Percentiles rank a stretch among this genome's conserved stretches.
phyloP scores from a whole-genome alignment of 1,140 invertebrate species.

The Sycophila sp. region DNA sequence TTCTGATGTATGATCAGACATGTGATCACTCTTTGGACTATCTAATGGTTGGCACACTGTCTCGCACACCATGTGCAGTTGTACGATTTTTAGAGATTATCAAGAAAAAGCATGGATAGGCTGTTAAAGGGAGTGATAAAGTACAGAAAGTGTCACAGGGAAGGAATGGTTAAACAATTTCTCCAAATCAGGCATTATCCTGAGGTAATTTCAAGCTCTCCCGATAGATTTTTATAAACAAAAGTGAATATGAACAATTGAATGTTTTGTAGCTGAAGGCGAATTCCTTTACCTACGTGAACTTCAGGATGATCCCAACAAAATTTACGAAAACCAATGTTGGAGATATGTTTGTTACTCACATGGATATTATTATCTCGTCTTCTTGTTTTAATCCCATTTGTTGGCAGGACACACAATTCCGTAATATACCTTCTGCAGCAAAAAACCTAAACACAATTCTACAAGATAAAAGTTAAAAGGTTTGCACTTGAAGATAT shows the following conservation, averaged over 20 bases:
- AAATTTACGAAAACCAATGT: constrained; percentile 94
- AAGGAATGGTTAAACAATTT: constrained; percentile 91
- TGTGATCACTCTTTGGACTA: not conserved
- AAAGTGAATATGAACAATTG: no score
- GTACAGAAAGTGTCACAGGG: constrained; percentile 81
- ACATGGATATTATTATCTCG: constrained; percentile 45
- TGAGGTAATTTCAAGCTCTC: constrained; percentile 74
- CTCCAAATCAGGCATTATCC: constrained; percentile 86
- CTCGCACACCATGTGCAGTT: constrained; percentile 5
- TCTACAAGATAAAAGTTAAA: not conserved
- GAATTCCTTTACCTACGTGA: constrained; percentile 97
- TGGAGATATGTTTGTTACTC: constrained; percentile 92
- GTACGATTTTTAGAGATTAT: not conserved
- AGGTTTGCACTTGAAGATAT: no score
- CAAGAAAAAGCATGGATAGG: constrained; percentile 74
- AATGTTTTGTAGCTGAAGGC: constrained; percentile 89
- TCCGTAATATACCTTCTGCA: no score
- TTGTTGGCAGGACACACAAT: no score
- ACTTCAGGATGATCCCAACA: constrained; percentile 95
- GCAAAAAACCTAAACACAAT: no score
- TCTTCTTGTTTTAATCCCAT: constrained; percentile 13
- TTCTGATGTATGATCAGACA: constrained; percentile 2
- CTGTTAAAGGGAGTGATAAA: constrained; percentile 89
- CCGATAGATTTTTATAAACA: no score
- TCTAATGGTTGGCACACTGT: not conserved